Evolutionary conservation across 2,797 vertebrate genomes (phyloP).

Genomic region (Lepilemur septentrionalis): DNA sequence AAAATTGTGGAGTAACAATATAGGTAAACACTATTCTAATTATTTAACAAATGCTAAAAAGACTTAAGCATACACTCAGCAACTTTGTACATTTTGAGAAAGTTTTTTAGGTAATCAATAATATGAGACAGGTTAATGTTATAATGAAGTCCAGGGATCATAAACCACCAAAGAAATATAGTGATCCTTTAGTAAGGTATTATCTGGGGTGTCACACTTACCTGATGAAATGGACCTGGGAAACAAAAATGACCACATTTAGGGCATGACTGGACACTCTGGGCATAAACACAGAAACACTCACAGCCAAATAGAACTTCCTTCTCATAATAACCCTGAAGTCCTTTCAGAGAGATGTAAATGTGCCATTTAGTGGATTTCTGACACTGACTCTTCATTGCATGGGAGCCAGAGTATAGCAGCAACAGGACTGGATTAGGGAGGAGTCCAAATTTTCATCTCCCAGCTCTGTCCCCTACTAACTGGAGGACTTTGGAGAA

Average conservation of each 20-base stretch:
- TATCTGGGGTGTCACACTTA: background rate
- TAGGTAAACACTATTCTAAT: background rate
- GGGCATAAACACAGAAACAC: background rate
- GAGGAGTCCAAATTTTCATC: background rate
- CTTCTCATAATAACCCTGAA: background rate
- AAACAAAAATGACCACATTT: background rate
- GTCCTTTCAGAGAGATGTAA: background rate
- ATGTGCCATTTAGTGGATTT: background rate
- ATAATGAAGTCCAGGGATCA: background rate
- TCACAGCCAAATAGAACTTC: background rate
- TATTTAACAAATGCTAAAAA: background rate
- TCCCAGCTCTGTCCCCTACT: background rate
- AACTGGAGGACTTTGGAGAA: background rate
- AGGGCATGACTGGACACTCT: background rate
- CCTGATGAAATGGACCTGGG: background rate
- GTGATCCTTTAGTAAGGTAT: accelerated
- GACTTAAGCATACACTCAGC: background rate
- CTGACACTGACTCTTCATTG: background rate
- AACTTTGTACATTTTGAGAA: constrained; percentile 2
- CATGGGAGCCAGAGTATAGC: background rate
- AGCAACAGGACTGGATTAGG: background rate
- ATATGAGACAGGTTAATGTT: background rate
- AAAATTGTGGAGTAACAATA: constrained; percentile 28
- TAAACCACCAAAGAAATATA: background rate
- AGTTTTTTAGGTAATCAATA: constrained; percentile 2